These are phyloP conservation scores for Halictus ligatus DNA, from an alignment of 2,888 invertebrate genomes.

Conservation along the genomic window DNA sequence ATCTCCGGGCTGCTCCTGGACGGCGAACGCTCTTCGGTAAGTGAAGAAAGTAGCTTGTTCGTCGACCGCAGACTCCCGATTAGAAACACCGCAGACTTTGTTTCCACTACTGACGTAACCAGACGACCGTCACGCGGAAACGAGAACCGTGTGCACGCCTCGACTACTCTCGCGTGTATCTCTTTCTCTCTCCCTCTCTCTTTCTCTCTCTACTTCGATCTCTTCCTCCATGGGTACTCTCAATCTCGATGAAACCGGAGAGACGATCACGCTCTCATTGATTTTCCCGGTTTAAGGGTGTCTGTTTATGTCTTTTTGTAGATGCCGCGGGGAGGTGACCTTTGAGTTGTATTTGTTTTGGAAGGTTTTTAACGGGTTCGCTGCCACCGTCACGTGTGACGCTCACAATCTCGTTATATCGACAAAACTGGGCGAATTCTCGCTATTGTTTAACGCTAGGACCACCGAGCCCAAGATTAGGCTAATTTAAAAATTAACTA, in stretches of 20 bases:
- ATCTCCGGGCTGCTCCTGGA: neutral
- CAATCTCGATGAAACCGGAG: neutral
- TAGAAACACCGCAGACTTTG: conserved; percentile 12
- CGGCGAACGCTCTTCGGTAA: conserved; percentile 10
- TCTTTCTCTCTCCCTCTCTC: neutral
- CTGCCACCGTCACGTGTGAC: too few relatives aligned
- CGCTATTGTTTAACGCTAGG: too few relatives aligned
- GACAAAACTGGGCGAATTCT: too few relatives aligned
- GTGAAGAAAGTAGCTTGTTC: conserved; percentile 14
- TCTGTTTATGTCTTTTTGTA: neutral
- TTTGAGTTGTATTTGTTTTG: too few relatives aligned
- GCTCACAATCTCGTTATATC: too few relatives aligned
- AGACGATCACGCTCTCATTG: neutral
- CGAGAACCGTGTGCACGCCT: conserved; percentile 1
- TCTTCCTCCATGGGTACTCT: neutral
- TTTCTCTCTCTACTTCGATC: neutral
- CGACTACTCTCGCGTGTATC: neutral
- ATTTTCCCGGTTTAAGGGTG: neutral
- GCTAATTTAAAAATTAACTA: too few relatives aligned
- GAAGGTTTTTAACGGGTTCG: too few relatives aligned
- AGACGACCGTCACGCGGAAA: conserved; percentile 17
- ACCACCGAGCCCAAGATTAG: too few relatives aligned
- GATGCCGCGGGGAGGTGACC: too few relatives aligned
- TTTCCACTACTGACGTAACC: conserved; percentile 26
- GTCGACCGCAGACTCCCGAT: conserved; percentile 1